Percentiles rank a stretch among this genome's conserved stretches.
These are phyloP conservation scores for Orchesella cincta DNA, from an alignment of 1,140 invertebrate genomes.

Conservation along the genomic window DNA sequence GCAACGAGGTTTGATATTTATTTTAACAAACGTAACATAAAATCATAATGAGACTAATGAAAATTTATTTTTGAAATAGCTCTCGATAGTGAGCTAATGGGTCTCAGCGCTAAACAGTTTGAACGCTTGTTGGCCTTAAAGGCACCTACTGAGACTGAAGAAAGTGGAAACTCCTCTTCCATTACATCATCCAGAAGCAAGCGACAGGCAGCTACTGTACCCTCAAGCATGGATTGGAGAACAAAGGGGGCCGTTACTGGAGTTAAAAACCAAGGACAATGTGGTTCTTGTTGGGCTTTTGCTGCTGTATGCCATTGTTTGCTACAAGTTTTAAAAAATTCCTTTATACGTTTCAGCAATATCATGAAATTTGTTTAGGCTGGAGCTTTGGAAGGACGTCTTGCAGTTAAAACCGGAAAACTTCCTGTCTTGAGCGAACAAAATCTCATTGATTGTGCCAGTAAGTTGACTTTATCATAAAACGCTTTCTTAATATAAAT, in stretches of 20 bases:
- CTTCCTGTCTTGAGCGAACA: constrained; percentile 4
- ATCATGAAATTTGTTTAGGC: neutral
- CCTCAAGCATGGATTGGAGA: constrained; percentile 58
- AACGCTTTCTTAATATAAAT: no score
- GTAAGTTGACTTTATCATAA: no score
- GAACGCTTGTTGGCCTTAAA: neutral
- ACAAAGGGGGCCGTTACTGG: constrained; percentile 56
- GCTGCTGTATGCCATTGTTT: constrained; percentile 41
- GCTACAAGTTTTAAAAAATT: neutral
- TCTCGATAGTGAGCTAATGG: neutral
- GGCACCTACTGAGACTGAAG: neutral
- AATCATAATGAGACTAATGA: neutral
- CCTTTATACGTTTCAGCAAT: neutral
- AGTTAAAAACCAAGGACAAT: constrained; percentile 58
- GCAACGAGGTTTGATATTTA: neutral
- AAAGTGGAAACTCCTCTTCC: neutral
- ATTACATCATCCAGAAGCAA: neutral
- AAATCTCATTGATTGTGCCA: constrained; percentile 2
- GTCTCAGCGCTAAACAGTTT: neutral
- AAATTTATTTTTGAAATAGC: neutral
- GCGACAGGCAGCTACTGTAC: constrained; percentile 30
- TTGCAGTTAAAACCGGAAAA: neutral
- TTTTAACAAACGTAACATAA: neutral
- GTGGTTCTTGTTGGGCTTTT: constrained; percentile 57
- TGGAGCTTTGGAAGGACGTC: neutral